A percentile compares a stretch with the other conserved stretches of the same genome.
These are phyloP conservation scores for Diogma glabrata DNA, from an alignment of 2,888 invertebrate genomes.

Conservation along the genomic window DNA sequence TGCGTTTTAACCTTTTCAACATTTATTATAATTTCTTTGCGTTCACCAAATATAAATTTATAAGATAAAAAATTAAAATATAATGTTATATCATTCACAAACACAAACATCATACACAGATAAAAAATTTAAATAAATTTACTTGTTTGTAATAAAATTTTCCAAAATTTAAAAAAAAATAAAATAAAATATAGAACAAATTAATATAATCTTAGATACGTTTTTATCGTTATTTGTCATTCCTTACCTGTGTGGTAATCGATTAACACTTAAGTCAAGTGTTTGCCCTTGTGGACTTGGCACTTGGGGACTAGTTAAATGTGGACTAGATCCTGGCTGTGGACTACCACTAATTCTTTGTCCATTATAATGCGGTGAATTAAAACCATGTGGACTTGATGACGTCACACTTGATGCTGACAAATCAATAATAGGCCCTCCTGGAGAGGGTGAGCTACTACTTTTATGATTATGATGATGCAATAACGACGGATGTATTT, in stretches of 20 bases:
- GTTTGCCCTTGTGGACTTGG: constrained; percentile 87
- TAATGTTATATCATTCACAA: too few species aligned
- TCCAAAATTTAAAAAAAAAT: too few species aligned
- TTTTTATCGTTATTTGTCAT: too few species aligned
- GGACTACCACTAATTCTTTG: constrained; percentile 52
- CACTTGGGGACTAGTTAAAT: constrained; percentile 78
- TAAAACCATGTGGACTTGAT: constrained; percentile 65
- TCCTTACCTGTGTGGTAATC: constrained; percentile 71
- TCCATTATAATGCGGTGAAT: constrained; percentile 35
- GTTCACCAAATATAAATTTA: too few species aligned
- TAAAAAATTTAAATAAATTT: too few species aligned
- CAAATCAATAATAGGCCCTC: constrained; percentile 73
- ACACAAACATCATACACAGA: too few species aligned
- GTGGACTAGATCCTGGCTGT: constrained; percentile 75
- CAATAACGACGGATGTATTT: constrained; percentile 40
- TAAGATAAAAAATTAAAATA: too few species aligned
- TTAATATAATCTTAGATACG: not conserved
- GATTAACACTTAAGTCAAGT: constrained; percentile 77
- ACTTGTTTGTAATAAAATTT: too few species aligned
- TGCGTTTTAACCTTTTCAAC: too few species aligned
- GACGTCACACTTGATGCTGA: constrained; percentile 76
- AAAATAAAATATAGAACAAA: not conserved
- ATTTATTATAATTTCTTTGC: too few species aligned
- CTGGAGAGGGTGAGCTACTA: constrained; percentile 52
- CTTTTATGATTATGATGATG: constrained; percentile 13